A percentile compares a stretch with the other conserved stretches of the same genome.
Evolutionary conservation across 64 coral and sea anemone genomes (phyloP).

Genomic region (Astreopora myriophthalma): DNA sequence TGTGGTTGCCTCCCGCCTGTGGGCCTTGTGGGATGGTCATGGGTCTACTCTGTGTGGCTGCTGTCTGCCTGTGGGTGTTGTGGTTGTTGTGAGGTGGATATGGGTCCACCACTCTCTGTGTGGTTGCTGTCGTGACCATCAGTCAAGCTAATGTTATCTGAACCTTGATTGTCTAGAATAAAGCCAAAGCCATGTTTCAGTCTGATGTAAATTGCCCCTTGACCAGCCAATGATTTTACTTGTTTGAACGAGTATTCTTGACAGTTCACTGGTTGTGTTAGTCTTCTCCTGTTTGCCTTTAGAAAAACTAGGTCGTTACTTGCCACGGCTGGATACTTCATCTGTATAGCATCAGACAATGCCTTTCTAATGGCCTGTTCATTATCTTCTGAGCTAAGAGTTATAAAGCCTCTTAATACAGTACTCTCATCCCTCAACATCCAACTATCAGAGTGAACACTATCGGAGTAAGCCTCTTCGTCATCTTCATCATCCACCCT

Average conservation of each 20-base stretch:
- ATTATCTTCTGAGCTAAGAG: neutral
- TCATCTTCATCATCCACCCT: neutral
- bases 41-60: neutral
- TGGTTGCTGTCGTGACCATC: neutral
- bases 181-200: neutral
- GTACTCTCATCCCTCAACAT: neutral
- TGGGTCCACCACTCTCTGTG: neutral
- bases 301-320: slow-evolving; percentile 30
- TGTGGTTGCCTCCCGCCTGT: neutral
- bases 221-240: slow-evolving; percentile 3
- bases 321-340: slow-evolving; percentile 46
- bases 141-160: neutral
- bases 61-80: neutral
- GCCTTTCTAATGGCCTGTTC: slow-evolving; percentile 3
- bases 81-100: slow-evolving; percentile 7
- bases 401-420: slow-evolving; percentile 42
- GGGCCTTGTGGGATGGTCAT: neutral
- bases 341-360: slow-evolving; percentile 22
- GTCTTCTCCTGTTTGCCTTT: slow-evolving; percentile 17
- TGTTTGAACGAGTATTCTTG: slow-evolving; percentile 11
- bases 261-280: neutral
- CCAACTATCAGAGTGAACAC: neutral
- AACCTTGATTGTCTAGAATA: neutral
- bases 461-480: neutral
- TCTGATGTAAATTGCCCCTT: neutral